Evolutionary conservation across 2,888 invertebrate species (phyloP).

Genomic region (Tinea semifulvella): DNA sequence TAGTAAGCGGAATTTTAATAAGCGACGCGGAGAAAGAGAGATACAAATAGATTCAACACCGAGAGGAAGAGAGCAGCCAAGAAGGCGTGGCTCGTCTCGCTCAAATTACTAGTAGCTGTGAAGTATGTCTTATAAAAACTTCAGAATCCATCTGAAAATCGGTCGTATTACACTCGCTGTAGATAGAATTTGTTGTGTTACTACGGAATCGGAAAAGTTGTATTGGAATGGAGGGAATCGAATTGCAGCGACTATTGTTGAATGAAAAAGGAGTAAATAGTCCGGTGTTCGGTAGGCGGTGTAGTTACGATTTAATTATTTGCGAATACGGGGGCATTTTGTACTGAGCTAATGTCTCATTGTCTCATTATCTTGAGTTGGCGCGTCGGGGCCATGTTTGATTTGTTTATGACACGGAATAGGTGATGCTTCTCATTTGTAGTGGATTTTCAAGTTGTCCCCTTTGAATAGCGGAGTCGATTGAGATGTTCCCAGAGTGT

Average conservation of each 20-base stretch:
- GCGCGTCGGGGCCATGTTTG: slow-evolving; percentile 60
- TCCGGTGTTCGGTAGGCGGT: slow-evolving; percentile 55
- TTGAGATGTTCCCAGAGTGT: neutral
- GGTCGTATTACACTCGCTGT: slow-evolving; percentile 23
- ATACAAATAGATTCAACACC: slow-evolving; percentile 53
- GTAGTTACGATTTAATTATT: slow-evolving; percentile 68
- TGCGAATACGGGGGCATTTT: slow-evolving; percentile 67
- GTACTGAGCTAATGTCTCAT: slow-evolving; percentile 66
- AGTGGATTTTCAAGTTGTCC: neutral
- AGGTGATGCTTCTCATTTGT: slow-evolving; percentile 9
- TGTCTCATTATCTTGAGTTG: slow-evolving; percentile 60
- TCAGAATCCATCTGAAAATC: slow-evolving; percentile 21
- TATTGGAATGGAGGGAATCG: slow-evolving; percentile 39
- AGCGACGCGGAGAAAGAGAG: slow-evolving; percentile 59
- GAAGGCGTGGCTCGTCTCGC: slow-evolving; percentile 64
- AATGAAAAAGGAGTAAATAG: slow-evolving; percentile 68
- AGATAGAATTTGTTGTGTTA: slow-evolving; percentile 25
- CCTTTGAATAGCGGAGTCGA: slow-evolving; percentile 5
- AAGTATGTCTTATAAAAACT: slow-evolving; percentile 55
- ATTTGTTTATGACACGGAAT: slow-evolving; percentile 44
- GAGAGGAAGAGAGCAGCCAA: slow-evolving; percentile 61
- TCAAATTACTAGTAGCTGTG: slow-evolving; percentile 59
- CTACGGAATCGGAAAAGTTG: slow-evolving; percentile 31
- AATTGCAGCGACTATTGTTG: slow-evolving; percentile 64
- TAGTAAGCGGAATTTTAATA: slow-evolving; percentile 62